phyloP scores from a whole-genome alignment of 2,888 invertebrate species.

The Sicus ferrugineus region DNA sequence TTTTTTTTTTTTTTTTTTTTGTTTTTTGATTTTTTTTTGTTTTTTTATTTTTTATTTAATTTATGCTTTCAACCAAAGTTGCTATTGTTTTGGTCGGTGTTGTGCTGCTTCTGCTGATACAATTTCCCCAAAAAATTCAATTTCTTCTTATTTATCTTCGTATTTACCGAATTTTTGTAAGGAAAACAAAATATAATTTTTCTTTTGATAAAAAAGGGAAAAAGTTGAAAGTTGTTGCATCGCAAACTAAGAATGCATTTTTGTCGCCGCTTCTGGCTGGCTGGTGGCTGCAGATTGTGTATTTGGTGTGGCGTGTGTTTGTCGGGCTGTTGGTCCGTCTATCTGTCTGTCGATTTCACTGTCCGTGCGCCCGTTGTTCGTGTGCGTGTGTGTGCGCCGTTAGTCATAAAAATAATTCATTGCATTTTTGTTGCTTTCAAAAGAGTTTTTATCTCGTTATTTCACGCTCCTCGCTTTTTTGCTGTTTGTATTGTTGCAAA shows the following conservation, averaged over 20 bases:
- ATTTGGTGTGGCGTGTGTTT: no score
- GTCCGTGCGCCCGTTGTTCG: neutral
- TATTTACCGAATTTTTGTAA: neutral
- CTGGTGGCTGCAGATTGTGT: neutral
- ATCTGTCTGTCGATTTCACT: neutral
- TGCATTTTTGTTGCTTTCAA: neutral
- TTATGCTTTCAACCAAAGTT: neutral
- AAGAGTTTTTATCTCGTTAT: neutral
- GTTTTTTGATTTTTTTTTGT: neutral
- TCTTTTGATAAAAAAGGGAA: neutral
- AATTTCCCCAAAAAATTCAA: no score
- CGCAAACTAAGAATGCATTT: no score
- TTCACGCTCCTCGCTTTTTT: neutral
- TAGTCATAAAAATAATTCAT: slow-evolving; percentile 1
- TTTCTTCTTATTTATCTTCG: neutral
- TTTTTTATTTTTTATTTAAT: neutral
- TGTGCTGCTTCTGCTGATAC: no score
- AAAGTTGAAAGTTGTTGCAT: no score
- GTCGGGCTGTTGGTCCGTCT: neutral
- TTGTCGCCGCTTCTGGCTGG: neutral
- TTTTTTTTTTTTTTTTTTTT: neutral
- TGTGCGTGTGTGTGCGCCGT: neutral
- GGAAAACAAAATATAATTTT: neutral
- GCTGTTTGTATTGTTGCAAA: neutral
- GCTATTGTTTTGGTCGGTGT: neutral